phyloP scores from a whole-genome alignment of 2,888 invertebrate species.

The Eulithis prunata region DNA sequence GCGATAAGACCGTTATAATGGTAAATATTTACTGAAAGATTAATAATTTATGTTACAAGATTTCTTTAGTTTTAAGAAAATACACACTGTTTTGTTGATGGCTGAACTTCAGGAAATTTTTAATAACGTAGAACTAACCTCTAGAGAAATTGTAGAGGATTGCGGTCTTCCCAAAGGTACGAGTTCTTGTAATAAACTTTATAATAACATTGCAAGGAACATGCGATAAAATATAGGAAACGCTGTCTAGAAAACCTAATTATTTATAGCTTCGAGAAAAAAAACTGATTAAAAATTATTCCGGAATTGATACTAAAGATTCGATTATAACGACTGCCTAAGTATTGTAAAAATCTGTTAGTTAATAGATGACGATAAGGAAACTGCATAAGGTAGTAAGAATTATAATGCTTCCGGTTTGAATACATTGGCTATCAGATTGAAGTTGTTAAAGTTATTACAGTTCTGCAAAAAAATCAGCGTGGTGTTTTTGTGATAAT shows the following conservation, averaged over 20 bases:
- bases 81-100: not conserved
- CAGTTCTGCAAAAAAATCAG: not conserved
- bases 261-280: not conserved
- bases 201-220: not conserved
- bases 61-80: not conserved
- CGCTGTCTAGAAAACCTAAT: not conserved
- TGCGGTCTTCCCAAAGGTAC: not conserved
- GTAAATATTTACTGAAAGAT: not conserved
- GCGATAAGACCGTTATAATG: conserved; percentile 8
- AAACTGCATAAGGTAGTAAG: not conserved
- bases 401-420: not conserved
- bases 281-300: not conserved
- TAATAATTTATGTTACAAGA: not conserved
- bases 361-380: conserved; percentile 4
- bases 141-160: not conserved
- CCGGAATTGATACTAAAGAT: not conserved
- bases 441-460: not conserved
- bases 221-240: not conserved
- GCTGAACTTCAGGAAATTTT: not conserved
- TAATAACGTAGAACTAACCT: not conserved
- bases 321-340: not conserved
- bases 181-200: not conserved
- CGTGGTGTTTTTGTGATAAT: no score
- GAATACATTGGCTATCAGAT: not conserved
- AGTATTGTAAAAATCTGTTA: not conserved